These are phyloP conservation scores for Triplophysa dalaica DNA, from an alignment of 2,113 vertebrate species.

Conservation along the genomic window DNA sequence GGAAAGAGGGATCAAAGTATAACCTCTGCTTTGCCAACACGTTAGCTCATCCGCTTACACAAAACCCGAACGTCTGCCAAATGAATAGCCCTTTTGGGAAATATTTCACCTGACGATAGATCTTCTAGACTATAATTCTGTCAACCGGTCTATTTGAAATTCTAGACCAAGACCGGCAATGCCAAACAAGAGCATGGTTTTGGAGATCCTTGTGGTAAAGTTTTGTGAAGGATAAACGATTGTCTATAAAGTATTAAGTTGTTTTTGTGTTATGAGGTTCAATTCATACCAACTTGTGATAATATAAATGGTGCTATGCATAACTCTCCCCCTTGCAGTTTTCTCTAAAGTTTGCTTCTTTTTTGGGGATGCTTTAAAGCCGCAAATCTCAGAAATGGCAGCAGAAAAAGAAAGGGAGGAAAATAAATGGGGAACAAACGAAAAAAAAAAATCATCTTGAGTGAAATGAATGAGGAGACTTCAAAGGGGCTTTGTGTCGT, in stretches of 20 bases:
- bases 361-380: neutral
- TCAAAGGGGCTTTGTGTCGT: constrained; percentile 35
- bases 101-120: constrained; percentile 7
- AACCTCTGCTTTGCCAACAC: neutral
- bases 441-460: neutral
- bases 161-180: neutral
- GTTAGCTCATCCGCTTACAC: neutral
- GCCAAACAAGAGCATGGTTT: neutral
- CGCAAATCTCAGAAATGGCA: neutral
- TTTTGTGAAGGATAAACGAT: neutral
- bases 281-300: neutral
- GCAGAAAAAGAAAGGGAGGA: neutral
- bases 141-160: constrained; percentile 4
- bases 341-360: neutral
- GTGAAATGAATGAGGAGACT: constrained; percentile 44
- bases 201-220: constrained; percentile 10
- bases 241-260: too few species aligned
- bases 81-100: constrained; percentile 1
- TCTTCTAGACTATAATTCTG: constrained; percentile 14
- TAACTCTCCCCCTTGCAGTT: neutral
- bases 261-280: neutral
- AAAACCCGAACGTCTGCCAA: neutral
- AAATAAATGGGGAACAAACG: neutral
- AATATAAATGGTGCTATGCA: neutral
- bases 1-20: neutral